phyloP scores from a whole-genome alignment of 2,113 vertebrate species.

The Machaerirhynchus nigripectus region DNA sequence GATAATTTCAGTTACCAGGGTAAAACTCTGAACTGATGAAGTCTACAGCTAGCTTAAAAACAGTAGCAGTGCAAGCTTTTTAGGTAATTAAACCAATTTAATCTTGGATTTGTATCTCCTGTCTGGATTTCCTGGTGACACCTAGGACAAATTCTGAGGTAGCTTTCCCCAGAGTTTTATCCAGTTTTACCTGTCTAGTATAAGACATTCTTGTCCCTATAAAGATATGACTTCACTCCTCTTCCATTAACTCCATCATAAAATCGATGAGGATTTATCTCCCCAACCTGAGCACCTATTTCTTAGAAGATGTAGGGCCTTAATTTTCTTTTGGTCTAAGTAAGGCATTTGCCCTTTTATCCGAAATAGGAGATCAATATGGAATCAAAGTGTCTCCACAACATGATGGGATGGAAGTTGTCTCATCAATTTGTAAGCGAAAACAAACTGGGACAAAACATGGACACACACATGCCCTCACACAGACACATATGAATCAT shows the following conservation, averaged over 20 bases:
- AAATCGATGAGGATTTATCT: neutral
- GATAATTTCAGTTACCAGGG: neutral
- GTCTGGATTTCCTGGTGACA: neutral
- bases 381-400: neutral
- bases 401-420: neutral
- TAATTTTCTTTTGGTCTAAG: neutral
- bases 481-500: neutral
- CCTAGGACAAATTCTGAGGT: neutral
- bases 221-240: neutral
- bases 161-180: neutral
- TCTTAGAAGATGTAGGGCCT: neutral
- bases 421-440: neutral
- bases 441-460: neutral
- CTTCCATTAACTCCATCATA: neutral
- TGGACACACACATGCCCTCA: fast-evolving
- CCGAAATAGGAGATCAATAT: neutral
- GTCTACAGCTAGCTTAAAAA: neutral
- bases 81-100: neutral
- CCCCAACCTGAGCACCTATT: neutral
- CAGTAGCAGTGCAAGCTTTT: neutral
- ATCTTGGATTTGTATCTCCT: neutral
- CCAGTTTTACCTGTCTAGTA: neutral
- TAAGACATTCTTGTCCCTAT: neutral
- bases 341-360: neutral
- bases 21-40: neutral